Base-by-base conservation (phyloP, 1,140 invertebrate genomes). In the Sitophilus oryzae region DNA sequence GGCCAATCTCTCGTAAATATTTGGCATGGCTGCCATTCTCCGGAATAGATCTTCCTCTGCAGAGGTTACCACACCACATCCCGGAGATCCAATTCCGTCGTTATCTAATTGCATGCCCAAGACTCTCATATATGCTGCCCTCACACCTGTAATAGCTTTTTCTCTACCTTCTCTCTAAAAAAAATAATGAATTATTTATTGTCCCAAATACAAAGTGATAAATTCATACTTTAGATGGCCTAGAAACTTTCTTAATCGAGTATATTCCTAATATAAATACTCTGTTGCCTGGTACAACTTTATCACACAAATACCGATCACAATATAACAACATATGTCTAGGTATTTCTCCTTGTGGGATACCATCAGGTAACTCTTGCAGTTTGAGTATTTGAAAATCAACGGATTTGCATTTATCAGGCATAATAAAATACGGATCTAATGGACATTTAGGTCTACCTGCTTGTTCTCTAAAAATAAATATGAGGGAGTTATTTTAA, bases 331-430 rank as follows among this genome's bases (percentile, higher is more conserved):
- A 88, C 49, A 99, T 74, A 75, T 99, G 97, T 5, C 97, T 79
- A 0, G 97, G 96, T 81, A 99, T 93, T 79, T 99, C 97, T 48
- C 97, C 96, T 69, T 98, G 93, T 0, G 96, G 97, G 54, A 99
- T 91, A 58, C 86, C 88, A 73, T 99, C 96, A 3, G 94, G 93
- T 6, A 92, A 75, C 75, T 99, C 96, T 82, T 99, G 96, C 9
- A 99, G 72, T 73, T 98, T 99, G 0, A 90, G 65, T 0, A 85
- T 80, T 83, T 90, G 81, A 71, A 92, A 98, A 75, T 99, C 96
- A 3, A 98, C 89, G 73, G 96, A 99, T 60, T 85, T 81, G 69
- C 96, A 98, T 73, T 96, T 97, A 67, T 99, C 97, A 19, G 96
- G 95, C 72, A 89, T 85, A 57, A 99, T 97, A 68, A 96, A 96